Conservation (phyloP, 2,797 vertebrate species). For the Alectoris magna region DNA sequence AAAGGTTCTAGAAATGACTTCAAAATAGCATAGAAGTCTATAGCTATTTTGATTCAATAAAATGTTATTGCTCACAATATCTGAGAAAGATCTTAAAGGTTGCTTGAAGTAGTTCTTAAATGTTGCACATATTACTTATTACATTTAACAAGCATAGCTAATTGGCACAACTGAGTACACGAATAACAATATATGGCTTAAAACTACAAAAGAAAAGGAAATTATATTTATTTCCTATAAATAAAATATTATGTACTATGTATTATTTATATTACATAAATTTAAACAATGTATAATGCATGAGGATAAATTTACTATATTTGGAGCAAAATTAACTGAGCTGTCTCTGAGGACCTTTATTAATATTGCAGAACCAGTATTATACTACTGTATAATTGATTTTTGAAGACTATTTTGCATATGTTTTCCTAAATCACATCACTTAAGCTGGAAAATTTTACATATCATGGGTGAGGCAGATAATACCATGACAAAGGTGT, state of each 20-base stretch:
- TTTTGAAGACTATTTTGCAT: slow-evolving; percentile 71
- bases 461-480: not conserved
- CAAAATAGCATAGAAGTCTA: not conserved
- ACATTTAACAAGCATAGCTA: slow-evolving; percentile 36
- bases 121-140: slow-evolving; percentile 46
- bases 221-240: slow-evolving; percentile 75
- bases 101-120: slow-evolving; percentile 31
- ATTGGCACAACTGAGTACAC: slow-evolving; percentile 56
- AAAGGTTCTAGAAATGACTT: not conserved
- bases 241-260: slow-evolving; percentile 75
- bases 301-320: slow-evolving; percentile 79
- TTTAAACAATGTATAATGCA: slow-evolving; percentile 81
- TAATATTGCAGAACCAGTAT: slow-evolving; percentile 78
- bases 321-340: slow-evolving; percentile 78
- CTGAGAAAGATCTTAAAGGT: slow-evolving; percentile 2
- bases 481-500: not conserved
- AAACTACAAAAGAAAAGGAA: slow-evolving; percentile 68
- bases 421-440: slow-evolving; percentile 62
- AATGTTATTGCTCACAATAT: not conserved
- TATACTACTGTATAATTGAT: slow-evolving; percentile 78
- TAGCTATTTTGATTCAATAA: slow-evolving; percentile 32
- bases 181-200: slow-evolving; percentile 60
- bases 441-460: slow-evolving; percentile 44
- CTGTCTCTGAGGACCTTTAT: slow-evolving; percentile 73
- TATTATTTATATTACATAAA: slow-evolving; percentile 81